Evolutionary conservation across 2,888 invertebrate species (phyloP), one percentile per base, ranked within the genome.

Genomic region (Dimorphilus gyrociliatus): DNA sequence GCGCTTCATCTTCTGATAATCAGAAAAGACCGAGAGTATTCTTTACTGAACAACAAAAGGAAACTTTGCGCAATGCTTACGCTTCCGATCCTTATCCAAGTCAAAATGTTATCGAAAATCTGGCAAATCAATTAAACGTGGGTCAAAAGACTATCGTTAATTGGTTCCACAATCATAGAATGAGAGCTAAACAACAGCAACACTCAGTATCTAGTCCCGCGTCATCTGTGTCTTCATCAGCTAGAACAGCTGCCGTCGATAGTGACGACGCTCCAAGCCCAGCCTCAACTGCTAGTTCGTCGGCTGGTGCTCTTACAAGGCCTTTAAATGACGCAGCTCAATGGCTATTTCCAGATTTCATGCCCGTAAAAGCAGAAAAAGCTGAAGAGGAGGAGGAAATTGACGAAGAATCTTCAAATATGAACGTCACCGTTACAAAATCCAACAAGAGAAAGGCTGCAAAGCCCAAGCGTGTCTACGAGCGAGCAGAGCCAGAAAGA

Each of bases 81-180:
- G 80, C 82, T 0, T 69, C 90, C 29, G 94, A 97, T 57, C 90
- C 92, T 0, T 94, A 97, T 63, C 97, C 97, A 0, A 88, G 85
- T 60, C 81, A 88, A 52, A 80, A 81, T 16, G 86, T 88, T 34
- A 88, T 94, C 43, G 92, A 94, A 60, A 86, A 86, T 55, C 70
- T 97, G 35, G 88, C 92, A 18, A 73, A 75, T 18, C 88, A 90
- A 62, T 68, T 97, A 33, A 80, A 78, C 6, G 70, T 99, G 23
- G 82, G 86, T 4, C 79, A 88, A 29, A 72, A 94, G 45, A 94
- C 94, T 32, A 92, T 99, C 51, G 90, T 90, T 37, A 97, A 97
- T 65, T 97, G 97, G 97, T 97, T 97, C 71, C 94, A 97, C 70
- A 97, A 97, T 63, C 92, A 97, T 61, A 76, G 97, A 48, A 97